Percentiles rank a stretch among this genome's conserved stretches.
Conservation (phyloP, 2,797 vertebrate genomes). For the Hippopotamyrus pictus region DNA sequence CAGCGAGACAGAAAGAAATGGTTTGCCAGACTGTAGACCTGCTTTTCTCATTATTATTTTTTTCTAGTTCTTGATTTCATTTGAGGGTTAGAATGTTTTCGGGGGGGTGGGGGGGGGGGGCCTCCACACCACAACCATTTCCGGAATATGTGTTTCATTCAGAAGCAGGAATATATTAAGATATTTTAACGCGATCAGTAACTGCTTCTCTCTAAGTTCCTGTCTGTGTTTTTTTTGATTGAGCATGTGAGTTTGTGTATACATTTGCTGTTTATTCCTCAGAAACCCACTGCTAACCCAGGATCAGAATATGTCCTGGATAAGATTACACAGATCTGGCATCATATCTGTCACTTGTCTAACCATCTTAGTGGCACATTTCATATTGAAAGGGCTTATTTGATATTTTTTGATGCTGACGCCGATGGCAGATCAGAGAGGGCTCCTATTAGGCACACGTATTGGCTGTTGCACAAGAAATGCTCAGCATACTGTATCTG, state of each 20-base stretch:
- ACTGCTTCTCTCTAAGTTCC: not conserved
- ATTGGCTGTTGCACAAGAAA: not conserved
- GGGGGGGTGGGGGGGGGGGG: not conserved
- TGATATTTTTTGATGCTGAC: not conserved
- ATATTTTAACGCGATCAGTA: not conserved
- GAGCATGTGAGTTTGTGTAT: not conserved
- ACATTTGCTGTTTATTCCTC: constrained; percentile 7
- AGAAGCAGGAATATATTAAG: not conserved
- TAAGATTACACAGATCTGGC: not conserved
- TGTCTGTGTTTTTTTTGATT: not conserved
- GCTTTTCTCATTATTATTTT: not conserved
- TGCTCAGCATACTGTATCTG: not conserved
- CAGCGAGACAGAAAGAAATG: not conserved
- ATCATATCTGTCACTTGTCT: not conserved
- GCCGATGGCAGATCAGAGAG: not conserved
- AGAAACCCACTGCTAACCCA: not conserved
- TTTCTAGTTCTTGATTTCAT: not conserved
- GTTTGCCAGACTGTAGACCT: not conserved
- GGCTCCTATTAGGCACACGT: not conserved
- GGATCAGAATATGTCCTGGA: not conserved
- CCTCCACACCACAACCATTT: not conserved
- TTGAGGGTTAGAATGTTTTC: not conserved
- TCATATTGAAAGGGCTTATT: constrained; percentile 13
- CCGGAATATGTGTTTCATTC: not conserved
- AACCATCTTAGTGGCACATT: not conserved